A percentile compares a stretch with the other conserved stretches of the same genome.
phyloP scores from a whole-genome alignment of 2,888 invertebrate species.

The Dryocosmus kuriphilus region DNA sequence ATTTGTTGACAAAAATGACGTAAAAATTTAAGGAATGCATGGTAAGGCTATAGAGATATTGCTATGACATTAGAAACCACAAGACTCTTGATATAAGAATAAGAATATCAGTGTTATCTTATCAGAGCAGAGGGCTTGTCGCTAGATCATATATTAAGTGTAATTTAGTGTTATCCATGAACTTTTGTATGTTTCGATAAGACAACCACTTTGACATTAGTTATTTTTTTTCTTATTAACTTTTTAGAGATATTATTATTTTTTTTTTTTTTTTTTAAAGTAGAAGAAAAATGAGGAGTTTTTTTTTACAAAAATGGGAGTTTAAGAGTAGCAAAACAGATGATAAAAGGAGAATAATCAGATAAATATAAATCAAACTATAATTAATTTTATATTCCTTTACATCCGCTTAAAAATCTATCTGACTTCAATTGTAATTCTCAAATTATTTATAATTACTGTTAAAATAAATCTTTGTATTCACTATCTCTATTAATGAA shows the following conservation, averaged over 20 bases:
- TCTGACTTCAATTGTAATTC: too few relatives aligned
- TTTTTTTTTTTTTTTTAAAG: too few relatives aligned
- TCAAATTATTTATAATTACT: too few relatives aligned
- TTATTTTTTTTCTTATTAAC: not conserved
- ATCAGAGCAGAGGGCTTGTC: slow-evolving; percentile 39
- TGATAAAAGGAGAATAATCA: too few relatives aligned
- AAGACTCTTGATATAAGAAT: slow-evolving; percentile 23
- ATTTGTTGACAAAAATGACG: not conserved
- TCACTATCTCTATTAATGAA: too few relatives aligned
- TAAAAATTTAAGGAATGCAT: not conserved
- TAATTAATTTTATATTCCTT: too few relatives aligned
- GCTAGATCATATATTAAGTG: slow-evolving; percentile 43
- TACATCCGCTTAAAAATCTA: too few relatives aligned
- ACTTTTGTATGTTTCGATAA: slow-evolving; percentile 22
- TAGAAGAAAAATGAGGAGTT: too few relatives aligned
- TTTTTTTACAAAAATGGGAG: too few relatives aligned
- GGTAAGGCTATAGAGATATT: not conserved
- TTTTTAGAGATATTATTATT: not conserved
- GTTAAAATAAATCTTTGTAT: too few relatives aligned
- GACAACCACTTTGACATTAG: not conserved
- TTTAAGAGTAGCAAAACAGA: too few relatives aligned
- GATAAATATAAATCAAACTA: too few relatives aligned
- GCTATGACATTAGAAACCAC: slow-evolving; percentile 4
- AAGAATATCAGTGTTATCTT: slow-evolving; percentile 41
- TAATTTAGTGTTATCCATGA: slow-evolving; percentile 17